A percentile compares a stretch with the other conserved stretches of the same genome.
phyloP scores from a whole-genome alignment of 2,888 invertebrate genomes.

The Silvanus unidentatus region DNA sequence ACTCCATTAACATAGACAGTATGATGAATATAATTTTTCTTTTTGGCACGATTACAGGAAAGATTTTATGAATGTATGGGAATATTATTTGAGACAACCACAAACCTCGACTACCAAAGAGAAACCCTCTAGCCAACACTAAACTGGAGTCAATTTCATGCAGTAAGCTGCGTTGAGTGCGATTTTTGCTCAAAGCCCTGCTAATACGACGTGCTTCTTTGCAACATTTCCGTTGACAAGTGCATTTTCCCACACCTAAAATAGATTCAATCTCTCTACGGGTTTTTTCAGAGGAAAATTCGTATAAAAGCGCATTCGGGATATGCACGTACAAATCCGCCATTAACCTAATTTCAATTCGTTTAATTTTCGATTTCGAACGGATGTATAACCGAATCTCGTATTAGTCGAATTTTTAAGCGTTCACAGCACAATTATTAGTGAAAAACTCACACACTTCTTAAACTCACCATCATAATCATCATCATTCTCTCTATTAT shows the following conservation, averaged over 20 bases:
- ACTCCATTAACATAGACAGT: too few relatives aligned
- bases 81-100: too few relatives aligned
- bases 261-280: conserved; percentile 8
- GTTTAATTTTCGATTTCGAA: conserved; percentile 14
- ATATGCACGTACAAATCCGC: too few relatives aligned
- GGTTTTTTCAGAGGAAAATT: too few relatives aligned
- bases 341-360: conserved; percentile 26
- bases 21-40: too few relatives aligned
- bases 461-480: conserved; percentile 50
- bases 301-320: too few relatives aligned
- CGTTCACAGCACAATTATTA: too few relatives aligned
- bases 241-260: conserved; percentile 20
- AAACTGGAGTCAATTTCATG: conserved; percentile 60
- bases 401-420: too few relatives aligned
- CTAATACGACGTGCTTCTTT: conserved; percentile 40
- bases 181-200: conserved; percentile 40
- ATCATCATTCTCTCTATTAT: conserved; percentile 5
- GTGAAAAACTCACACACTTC: too few relatives aligned
- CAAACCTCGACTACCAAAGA: conserved; percentile 49
- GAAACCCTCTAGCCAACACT: conserved; percentile 57
- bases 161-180: conserved; percentile 46
- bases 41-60: too few relatives aligned
- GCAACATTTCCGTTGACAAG: conserved; percentile 28
- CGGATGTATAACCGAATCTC: too few relatives aligned
- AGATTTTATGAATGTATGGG: too few relatives aligned